phyloP scores from a whole-genome alignment of 35 echinoderm and acorn worm genomes.

The Diadema setosum region DNA sequence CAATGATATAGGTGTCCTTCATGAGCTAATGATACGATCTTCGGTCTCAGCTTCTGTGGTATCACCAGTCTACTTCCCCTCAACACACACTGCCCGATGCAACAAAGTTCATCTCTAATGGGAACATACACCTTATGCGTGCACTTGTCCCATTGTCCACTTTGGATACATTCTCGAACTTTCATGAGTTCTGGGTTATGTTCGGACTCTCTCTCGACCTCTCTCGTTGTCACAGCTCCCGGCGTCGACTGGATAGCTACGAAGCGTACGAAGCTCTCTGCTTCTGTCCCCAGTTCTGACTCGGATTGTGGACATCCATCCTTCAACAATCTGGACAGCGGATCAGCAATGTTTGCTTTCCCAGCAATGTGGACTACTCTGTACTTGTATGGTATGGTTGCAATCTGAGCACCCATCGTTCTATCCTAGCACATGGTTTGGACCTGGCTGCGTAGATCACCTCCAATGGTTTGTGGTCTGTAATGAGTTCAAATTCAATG shows the following conservation, averaged over 20 bases:
- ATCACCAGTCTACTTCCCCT: slow-evolving; percentile 42
- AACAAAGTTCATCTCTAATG: slow-evolving; percentile 23
- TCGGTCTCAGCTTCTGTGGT: neutral
- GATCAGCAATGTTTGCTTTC: slow-evolving; percentile 13
- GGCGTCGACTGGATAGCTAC: slow-evolving; percentile 33
- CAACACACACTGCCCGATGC: slow-evolving; percentile 40
- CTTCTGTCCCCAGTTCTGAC: neutral
- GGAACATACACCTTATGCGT: neutral
- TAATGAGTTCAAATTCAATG: slow-evolving; percentile 25
- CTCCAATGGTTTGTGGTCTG: slow-evolving; percentile 48
- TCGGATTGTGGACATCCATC: no score
- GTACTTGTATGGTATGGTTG: slow-evolving; percentile 15
- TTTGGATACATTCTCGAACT: slow-evolving; percentile 22
- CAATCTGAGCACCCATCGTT: neutral
- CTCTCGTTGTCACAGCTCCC: slow-evolving; percentile 16
- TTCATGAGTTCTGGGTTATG: slow-evolving; percentile 26
- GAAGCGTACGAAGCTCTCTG: slow-evolving; percentile 18
- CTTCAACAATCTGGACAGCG: neutral
- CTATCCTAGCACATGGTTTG: neutral
- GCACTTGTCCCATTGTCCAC: slow-evolving; percentile 8
- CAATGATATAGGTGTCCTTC: slow-evolving; percentile 27
- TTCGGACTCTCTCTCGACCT: slow-evolving; percentile 40
- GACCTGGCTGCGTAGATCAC: neutral
- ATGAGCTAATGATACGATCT: slow-evolving; percentile 41
- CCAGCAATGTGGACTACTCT: neutral